Evolutionary conservation across 2,113 vertebrate genomes (phyloP).

Genomic region (Crotophaga sulcirostris): DNA sequence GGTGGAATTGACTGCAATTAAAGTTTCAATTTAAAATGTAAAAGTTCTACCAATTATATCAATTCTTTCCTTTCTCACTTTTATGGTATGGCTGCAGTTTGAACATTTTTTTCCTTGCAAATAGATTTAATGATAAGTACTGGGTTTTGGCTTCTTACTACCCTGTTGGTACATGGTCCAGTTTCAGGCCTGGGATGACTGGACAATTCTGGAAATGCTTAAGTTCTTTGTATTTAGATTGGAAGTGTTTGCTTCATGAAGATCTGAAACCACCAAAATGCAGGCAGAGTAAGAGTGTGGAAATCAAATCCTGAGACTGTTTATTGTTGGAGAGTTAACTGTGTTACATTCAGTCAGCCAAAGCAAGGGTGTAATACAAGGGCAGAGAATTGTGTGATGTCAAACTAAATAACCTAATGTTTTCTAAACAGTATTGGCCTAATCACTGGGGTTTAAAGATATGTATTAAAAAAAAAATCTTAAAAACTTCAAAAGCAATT

Average conservation of each 20-base stretch:
- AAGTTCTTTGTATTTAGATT: neutral
- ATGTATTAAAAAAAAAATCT: neutral
- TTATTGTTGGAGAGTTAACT: neutral
- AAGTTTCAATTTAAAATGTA: neutral
- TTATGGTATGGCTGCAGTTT: neutral
- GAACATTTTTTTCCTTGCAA: neutral
- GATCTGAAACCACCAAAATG: neutral
- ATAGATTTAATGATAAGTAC: neutral
- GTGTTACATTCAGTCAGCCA: neutral
- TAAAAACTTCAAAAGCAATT: neutral
- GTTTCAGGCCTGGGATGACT: neutral
- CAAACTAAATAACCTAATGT: neutral
- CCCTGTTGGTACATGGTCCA: neutral
- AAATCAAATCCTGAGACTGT: neutral
- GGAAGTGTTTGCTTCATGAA: neutral
- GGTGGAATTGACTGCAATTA: neutral
- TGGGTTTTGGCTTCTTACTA: neutral
- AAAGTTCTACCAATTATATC: neutral
- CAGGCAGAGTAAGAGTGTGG: neutral
- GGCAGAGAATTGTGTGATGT: accelerated
- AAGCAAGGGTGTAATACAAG: neutral
- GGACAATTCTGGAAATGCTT: neutral
- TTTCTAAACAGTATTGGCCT: neutral
- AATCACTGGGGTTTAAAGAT: neutral
- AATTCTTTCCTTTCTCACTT: neutral